A percentile compares a stretch with the other conserved stretches of the same genome.
Evolutionary conservation across 2,113 vertebrate species (phyloP).

Genomic region (Entomyzon cyanotis): DNA sequence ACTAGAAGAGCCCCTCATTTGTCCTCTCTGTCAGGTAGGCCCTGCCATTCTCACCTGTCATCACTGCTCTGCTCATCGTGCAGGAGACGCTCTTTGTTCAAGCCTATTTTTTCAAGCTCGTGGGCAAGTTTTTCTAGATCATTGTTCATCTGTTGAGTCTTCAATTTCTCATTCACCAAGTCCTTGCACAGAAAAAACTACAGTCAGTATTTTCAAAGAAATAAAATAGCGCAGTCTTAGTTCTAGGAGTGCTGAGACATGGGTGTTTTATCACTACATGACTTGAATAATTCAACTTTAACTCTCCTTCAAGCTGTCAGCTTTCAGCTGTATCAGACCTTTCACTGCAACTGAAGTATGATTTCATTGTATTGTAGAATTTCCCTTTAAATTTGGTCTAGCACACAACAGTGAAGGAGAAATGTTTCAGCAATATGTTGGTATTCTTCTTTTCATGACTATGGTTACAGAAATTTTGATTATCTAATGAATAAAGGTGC

Average conservation of each 20-base stretch:
- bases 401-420: background rate
- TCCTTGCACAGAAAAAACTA: conserved; percentile 78
- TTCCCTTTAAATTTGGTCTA: background rate
- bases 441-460: background rate
- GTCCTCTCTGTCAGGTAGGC: background rate
- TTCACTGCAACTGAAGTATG: background rate
- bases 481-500: background rate
- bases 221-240: background rate
- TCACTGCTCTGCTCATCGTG: conserved; percentile 91
- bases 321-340: background rate
- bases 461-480: fast-evolving
- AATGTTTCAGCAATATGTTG: background rate
- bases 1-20: background rate
- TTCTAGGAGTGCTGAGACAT: background rate
- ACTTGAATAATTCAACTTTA: background rate
- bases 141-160: conserved; percentile 94
- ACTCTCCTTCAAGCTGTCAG: background rate
- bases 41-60: conserved; percentile 82
- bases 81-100: conserved; percentile 94
- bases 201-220: background rate
- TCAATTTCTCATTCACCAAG: conserved; percentile 94
- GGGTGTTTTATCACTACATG: background rate
- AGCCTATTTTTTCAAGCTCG: conserved; percentile 95
- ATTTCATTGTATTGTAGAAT: background rate
- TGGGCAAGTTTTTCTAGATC: conserved; percentile 96